phyloP scores from a whole-genome alignment of 2,797 vertebrate species.

The Sternarchorhynchus goeldii region DNA sequence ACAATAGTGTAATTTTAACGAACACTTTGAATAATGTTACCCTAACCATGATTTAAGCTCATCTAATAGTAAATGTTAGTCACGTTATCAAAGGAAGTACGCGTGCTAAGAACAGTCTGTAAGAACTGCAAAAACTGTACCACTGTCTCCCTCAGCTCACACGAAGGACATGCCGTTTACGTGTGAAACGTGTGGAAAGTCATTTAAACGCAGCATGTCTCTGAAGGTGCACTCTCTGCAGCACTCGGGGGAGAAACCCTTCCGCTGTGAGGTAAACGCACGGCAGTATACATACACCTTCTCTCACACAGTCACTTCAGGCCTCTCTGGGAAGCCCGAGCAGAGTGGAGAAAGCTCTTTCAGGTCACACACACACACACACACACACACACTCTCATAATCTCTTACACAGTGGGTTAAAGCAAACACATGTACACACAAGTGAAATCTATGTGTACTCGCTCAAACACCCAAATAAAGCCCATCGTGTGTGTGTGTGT shows the following conservation, averaged over 20 bases:
- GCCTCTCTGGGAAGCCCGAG: neutral
- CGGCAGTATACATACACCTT: neutral
- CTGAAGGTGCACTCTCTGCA: constrained; percentile 97
- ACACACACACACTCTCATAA: neutral
- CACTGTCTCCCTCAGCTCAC: constrained; percentile 78
- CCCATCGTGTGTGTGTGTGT: neutral
- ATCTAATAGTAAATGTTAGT: too few species aligned
- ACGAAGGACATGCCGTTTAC: constrained; percentile 99
- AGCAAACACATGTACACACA: constrained; percentile 13
- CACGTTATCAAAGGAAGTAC: too few species aligned
- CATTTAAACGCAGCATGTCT: constrained; percentile 98
- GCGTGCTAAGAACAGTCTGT: too few species aligned
- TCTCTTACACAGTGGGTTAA: neutral
- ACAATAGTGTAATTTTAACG: too few species aligned
- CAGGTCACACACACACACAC: neutral
- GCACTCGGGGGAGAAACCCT: constrained; percentile 98
- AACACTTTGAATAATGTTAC: too few species aligned
- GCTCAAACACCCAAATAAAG: neutral
- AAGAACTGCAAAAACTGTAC: neutral
- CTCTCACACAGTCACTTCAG: neutral
- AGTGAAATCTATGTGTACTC: neutral
- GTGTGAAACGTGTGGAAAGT: constrained; percentile 98
- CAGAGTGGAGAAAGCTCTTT: constrained; percentile 1
- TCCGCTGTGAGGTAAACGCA: constrained; percentile 90
- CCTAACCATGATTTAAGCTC: too few species aligned